Conservation (phyloP, 1,140 invertebrate species). For the Zaprionus inermis region DNA sequence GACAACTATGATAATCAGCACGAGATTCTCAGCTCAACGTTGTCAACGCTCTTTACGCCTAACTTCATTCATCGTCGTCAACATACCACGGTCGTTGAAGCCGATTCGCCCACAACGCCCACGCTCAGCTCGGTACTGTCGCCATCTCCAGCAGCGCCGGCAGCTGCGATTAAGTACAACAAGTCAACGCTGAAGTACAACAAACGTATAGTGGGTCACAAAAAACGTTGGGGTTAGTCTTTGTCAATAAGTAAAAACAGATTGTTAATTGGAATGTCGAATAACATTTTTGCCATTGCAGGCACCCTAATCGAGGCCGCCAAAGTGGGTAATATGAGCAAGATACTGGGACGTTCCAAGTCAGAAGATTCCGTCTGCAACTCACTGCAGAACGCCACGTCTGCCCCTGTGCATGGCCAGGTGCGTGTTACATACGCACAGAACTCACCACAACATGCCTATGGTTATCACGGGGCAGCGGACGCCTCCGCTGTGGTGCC, state of each 20-base stretch:
- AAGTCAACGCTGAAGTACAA: conserved; percentile 85
- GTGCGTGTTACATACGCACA: conserved; percentile 76
- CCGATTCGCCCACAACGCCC: conserved; percentile 66
- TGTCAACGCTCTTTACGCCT: conserved; percentile 83
- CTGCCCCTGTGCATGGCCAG: conserved; percentile 72
- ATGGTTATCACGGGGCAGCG: conserved; percentile 46
- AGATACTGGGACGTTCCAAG: conserved; percentile 89
- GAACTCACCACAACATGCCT: conserved; percentile 61
- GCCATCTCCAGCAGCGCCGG: conserved; percentile 3
- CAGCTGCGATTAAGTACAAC: conserved; percentile 71
- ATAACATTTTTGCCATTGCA: neutral
- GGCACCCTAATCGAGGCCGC: conserved; percentile 93
- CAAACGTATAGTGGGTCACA: conserved; percentile 87
- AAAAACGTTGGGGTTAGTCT: conserved; percentile 87
- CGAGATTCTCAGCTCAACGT: conserved; percentile 74
- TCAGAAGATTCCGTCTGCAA: conserved; percentile 94
- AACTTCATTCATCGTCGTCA: conserved; percentile 81
- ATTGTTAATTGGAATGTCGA: too few species aligned
- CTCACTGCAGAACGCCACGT: conserved; percentile 77
- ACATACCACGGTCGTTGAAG: conserved; percentile 50
- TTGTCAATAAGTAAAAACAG: neutral
- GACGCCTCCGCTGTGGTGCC: conserved; percentile 3
- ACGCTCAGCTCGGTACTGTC: conserved; percentile 27
- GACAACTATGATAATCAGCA: conserved; percentile 86
- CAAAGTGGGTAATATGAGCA: conserved; percentile 90